Evolutionary conservation across 2,113 vertebrate species (phyloP), one percentile per base, ranked within the genome.

Genomic region (Rhynchomys soricoides): DNA sequence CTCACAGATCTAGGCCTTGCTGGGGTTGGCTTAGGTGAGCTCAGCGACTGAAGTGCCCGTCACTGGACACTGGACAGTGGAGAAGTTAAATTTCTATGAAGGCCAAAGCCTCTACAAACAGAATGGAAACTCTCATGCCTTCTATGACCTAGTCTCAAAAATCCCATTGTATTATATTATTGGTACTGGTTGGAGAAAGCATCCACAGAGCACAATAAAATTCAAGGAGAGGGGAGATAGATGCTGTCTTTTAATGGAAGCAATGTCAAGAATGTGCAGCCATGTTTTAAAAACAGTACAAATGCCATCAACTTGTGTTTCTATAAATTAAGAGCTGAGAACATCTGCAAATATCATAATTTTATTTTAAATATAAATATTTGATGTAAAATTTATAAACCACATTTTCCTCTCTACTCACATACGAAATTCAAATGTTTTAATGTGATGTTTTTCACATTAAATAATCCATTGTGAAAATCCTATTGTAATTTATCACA

Each of bases 361-460:
- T 43, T 66, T 86, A 85, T 86, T 86, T 86, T 48, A 48, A 48
- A 66, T 31, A 34, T 66, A 48, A 19, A 19, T 22, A 62, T 82
- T 86, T 88, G 70, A 37, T 62, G 31, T 62, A 52, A 85, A 92
- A 82, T 52, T 94, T 89, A 64, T 68, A 64, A 90, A 81, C 8
- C 55, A 45, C 86, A 83, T 48, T 74, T 82, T 93, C 21, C 7
- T 64, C 34, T 73, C 24, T 78, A 66, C 19, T 74, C 24, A 85
- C 78, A 31, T 19, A 31, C 19, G 91, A 86, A 94, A 89, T 86
- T 93, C 62, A 81, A 29, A 89, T 92, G 7, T 59, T 75, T 73
- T 86, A 73, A 26, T 31, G 50, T 4, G n/a, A 5, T 78, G 26
- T n/a, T 92, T 94, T 78, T 26, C 8, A 50, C n/a, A n/a, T n/a